phyloP scores from a whole-genome alignment of 1,140 invertebrate genomes.

The honey bee (Apis mellifera) region Amel_HAv3.1 CM009934.2:11955501-11956000 shows the following conservation, averaged over 20 bases:
- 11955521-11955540: background rate
- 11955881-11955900: background rate
- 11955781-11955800: background rate
- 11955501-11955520: background rate
- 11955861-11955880: constrained; percentile 22
- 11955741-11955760: constrained; percentile 81
- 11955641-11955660: constrained; percentile 86
- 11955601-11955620: constrained; percentile 82
- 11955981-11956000: background rate
- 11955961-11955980: background rate
- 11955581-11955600: constrained; percentile 81
- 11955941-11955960: too few species aligned
- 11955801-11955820: constrained; percentile 12
- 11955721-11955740: constrained; percentile 74
- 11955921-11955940: background rate
- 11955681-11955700: constrained; percentile 71
- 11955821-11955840: too few species aligned
- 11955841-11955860: background rate
- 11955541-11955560: constrained; percentile 37
- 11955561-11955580: constrained; percentile 23
- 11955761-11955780: constrained; percentile 22
- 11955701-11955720: constrained; percentile 70
- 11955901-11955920: too few species aligned
- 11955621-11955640: constrained; percentile 84
- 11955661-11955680: constrained; percentile 82